Conservation (phyloP, 2,113 vertebrate genomes). For the Phylloscopus trochiloides region DNA sequence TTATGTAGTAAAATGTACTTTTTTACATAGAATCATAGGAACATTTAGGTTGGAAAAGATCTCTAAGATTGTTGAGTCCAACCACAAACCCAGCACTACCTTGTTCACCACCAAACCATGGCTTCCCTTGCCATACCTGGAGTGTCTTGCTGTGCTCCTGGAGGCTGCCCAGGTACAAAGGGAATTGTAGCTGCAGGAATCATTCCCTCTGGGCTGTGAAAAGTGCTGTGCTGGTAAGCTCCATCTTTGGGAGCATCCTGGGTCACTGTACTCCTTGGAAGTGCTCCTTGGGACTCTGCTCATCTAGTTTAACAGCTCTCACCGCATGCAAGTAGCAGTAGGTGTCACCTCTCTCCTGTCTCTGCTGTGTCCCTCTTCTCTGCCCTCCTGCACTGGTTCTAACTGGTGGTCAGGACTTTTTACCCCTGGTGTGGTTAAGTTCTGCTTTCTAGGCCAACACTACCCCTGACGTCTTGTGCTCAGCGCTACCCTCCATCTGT, state of each 20-base stretch:
- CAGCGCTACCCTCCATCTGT: background rate
- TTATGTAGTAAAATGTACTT: background rate
- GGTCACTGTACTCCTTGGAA: background rate
- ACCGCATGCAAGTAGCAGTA: constrained; percentile 76
- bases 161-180: constrained; percentile 27
- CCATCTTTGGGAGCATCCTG: background rate
- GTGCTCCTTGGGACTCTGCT: constrained; percentile 29
- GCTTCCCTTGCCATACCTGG: accelerated
- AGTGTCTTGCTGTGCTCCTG: constrained; percentile 40
- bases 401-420: background rate
- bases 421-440: background rate
- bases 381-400: constrained; percentile 25
- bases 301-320: constrained; percentile 60
- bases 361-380: constrained; percentile 17
- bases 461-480: background rate
- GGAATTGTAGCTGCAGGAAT: background rate
- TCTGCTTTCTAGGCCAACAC: constrained; percentile 60
- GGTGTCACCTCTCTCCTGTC: constrained; percentile 18
- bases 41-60: background rate
- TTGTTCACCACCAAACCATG: background rate
- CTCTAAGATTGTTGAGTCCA: background rate
- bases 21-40: background rate
- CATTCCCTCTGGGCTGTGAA: background rate
- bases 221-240: constrained; percentile 1
- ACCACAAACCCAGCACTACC: background rate